Conservation (phyloP, 2,797 vertebrate genomes). For the Etheostoma perlongum region DNA sequence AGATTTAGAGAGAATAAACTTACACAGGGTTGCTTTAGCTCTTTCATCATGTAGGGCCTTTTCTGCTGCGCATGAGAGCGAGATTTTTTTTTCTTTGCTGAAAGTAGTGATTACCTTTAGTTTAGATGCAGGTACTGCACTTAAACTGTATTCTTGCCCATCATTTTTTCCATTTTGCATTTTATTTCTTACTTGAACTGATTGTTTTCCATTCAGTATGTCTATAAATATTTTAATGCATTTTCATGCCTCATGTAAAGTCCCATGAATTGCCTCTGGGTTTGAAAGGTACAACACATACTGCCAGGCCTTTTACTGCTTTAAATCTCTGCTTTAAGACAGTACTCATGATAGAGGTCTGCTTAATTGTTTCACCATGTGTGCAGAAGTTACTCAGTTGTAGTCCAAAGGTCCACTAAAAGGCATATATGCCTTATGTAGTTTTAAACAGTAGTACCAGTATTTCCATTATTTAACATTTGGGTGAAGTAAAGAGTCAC, state of each 20-base stretch:
- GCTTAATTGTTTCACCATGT: not conserved
- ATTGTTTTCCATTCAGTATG: conserved; percentile 9
- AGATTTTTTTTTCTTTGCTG: not conserved
- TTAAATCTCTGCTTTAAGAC: conserved; percentile 4
- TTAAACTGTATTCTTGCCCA: not conserved
- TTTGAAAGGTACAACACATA: conserved; percentile 5
- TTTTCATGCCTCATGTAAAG: conserved; percentile 1
- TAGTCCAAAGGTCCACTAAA: conserved; percentile 2
- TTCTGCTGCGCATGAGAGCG: conserved; percentile 11
- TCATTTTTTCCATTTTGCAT: too few species aligned
- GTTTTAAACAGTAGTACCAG: not conserved
- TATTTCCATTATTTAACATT: not conserved
- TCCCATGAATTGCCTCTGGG: conserved; percentile 1
- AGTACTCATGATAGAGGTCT: conserved; percentile 27
- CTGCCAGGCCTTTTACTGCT: conserved; percentile 4
- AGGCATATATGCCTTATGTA: not conserved
- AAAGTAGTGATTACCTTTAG: not conserved
- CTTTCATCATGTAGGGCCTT: conserved; percentile 15
- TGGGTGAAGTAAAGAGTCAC: not conserved
- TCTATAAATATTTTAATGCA: conserved; percentile 8
- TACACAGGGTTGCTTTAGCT: conserved; percentile 1
- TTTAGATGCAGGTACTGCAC: not conserved
- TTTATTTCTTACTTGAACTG: too few species aligned
- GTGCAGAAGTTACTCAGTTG: conserved; percentile 1
- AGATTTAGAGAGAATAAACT: conserved; percentile 49